Evolutionary conservation across 2,888 invertebrate genomes (phyloP).

Genomic region (Temnothorax rugatulus): DNA sequence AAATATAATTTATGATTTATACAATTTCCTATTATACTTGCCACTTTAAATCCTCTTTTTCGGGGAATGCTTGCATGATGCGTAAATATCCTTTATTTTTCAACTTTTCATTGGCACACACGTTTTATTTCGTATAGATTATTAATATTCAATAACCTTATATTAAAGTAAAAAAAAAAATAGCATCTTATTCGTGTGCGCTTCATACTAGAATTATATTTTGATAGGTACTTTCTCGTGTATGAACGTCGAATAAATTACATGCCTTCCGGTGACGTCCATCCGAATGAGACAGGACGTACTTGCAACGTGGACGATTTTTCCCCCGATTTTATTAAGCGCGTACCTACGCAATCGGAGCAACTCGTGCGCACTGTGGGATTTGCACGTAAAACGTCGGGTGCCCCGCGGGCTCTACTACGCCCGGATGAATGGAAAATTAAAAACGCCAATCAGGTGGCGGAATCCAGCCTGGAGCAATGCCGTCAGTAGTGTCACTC

Average conservation of each 20-base stretch:
- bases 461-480: constrained; percentile 66
- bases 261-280: constrained; percentile 51
- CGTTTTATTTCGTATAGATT: not conserved
- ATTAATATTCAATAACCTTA: not conserved
- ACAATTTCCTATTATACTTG: not conserved
- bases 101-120: not conserved
- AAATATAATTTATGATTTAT: not conserved
- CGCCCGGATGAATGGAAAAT: constrained; percentile 73
- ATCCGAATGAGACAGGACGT: constrained; percentile 49
- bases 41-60: not conserved
- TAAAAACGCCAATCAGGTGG: constrained; percentile 77
- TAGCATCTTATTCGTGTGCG: not conserved
- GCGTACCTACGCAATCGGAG: constrained; percentile 58
- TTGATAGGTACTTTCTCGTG: constrained; percentile 27
- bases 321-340: constrained; percentile 66
- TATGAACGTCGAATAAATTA: constrained; percentile 50
- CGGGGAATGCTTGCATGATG: not conserved
- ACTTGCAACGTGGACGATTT: constrained; percentile 56
- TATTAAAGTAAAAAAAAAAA: not conserved
- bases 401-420: constrained; percentile 61
- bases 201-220: constrained; percentile 25
- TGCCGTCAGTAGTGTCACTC: constrained; percentile 72
- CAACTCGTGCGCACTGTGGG: constrained; percentile 58
- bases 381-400: constrained; percentile 72
- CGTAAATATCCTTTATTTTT: not conserved